Evolutionary conservation across 2,888 invertebrate species (phyloP).

Genomic region (Elmis aenea): DNA sequence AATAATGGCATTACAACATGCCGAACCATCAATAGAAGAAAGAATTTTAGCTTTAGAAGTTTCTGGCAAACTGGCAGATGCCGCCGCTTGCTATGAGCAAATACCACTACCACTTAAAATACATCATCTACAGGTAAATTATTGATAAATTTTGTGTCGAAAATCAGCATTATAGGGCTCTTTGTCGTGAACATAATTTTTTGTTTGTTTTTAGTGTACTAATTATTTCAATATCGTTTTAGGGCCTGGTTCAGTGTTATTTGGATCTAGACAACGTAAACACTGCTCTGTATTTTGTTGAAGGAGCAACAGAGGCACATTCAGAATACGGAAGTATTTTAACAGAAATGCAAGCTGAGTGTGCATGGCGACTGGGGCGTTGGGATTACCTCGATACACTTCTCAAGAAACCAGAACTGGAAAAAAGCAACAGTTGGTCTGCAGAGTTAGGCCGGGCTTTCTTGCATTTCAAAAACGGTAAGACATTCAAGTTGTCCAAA

Average conservation of each 20-base stretch:
- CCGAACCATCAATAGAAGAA: slow-evolving; percentile 74
- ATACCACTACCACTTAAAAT: slow-evolving; percentile 54
- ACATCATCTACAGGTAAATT: slow-evolving; percentile 43
- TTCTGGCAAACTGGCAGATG: slow-evolving; percentile 77
- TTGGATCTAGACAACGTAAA: slow-evolving; percentile 82
- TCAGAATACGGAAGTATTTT: slow-evolving; percentile 59
- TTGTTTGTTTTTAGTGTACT: background rate
- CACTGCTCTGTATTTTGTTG: slow-evolving; percentile 71
- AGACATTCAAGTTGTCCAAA: slow-evolving; percentile 1
- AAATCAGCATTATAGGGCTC: no score
- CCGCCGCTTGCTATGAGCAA: slow-evolving; percentile 82
- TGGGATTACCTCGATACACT: slow-evolving; percentile 73
- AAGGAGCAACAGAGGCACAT: slow-evolving; percentile 59
- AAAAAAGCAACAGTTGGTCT: slow-evolving; percentile 60
- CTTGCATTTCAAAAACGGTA: slow-evolving; percentile 51
- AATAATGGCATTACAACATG: slow-evolving; percentile 67
- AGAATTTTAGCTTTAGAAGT: slow-evolving; percentile 80
- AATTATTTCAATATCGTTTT: slow-evolving; percentile 33
- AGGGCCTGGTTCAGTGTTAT: slow-evolving; percentile 83
- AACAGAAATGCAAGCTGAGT: slow-evolving; percentile 69
- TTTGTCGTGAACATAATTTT: no score
- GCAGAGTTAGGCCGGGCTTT: slow-evolving; percentile 69
- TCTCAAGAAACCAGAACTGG: slow-evolving; percentile 49
- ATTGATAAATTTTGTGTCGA: no score
- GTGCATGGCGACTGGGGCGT: slow-evolving; percentile 80